A percentile compares a stretch with the other conserved stretches of the same genome.
phyloP scores from a whole-genome alignment of 2,113 vertebrate species.

The Periophthalmus modestus region DNA sequence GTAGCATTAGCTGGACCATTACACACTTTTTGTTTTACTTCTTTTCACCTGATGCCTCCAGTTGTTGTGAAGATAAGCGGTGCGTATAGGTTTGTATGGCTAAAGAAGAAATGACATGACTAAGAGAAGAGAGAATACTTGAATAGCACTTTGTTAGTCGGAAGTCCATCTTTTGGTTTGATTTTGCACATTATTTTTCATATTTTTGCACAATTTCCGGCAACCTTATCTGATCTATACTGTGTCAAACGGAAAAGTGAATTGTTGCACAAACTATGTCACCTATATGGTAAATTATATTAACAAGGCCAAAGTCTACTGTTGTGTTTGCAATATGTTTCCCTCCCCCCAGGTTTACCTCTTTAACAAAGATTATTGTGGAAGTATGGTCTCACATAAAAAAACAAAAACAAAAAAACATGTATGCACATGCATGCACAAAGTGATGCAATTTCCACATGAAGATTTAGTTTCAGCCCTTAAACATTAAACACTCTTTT shows the following conservation, averaged over 20 bases:
- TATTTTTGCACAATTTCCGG: conserved; percentile 43
- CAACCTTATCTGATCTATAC: conserved; percentile 51
- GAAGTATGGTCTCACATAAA: conserved; percentile 16
- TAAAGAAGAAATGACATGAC: conserved; percentile 41
- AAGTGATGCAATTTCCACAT: conserved; percentile 31
- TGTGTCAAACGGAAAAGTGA: conserved; percentile 48
- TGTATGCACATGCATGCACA: conserved; percentile 28
- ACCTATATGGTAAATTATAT: conserved; percentile 15
- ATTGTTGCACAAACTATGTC: conserved; percentile 14
- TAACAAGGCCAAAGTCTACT: conserved; percentile 47
- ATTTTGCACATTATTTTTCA: conserved; percentile 47
- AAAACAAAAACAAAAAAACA: background rate
- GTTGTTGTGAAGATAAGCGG: conserved; percentile 15
- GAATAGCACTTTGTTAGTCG: conserved; percentile 14
- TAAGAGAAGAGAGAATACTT: conserved; percentile 17
- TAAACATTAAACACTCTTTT: conserved; percentile 31
- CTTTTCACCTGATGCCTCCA: conserved; percentile 11
- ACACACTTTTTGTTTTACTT: conserved; percentile 23
- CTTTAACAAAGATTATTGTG: conserved; percentile 3
- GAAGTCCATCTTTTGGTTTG: conserved; percentile 40
- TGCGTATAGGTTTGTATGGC: conserved; percentile 32
- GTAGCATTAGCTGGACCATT: conserved; percentile 59
- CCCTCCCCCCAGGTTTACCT: conserved; percentile 17
- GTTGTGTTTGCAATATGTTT: conserved; percentile 1
- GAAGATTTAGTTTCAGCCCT: conserved; percentile 21